phyloP scores from a whole-genome alignment of 2,797 vertebrate species.

The Leptatherina wallacei region DNA sequence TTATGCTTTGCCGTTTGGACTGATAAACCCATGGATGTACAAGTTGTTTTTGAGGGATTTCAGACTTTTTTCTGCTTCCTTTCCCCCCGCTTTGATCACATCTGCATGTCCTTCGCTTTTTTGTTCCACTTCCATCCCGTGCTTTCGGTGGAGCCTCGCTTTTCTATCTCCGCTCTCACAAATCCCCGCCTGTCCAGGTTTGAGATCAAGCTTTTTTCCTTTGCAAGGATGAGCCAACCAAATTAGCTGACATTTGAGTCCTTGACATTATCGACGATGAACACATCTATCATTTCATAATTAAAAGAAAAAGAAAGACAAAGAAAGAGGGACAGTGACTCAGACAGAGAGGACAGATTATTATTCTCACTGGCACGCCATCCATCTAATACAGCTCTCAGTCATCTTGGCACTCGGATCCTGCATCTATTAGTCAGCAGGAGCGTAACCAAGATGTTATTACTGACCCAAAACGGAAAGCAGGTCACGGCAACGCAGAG shows the following conservation, averaged over 20 bases:
- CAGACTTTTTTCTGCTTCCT: slow-evolving; percentile 22
- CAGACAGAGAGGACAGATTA: slow-evolving; percentile 47
- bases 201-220: slow-evolving; percentile 37
- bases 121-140: slow-evolving; percentile 1
- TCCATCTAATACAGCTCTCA: slow-evolving; percentile 41
- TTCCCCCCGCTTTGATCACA: slow-evolving; percentile 39
- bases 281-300: slow-evolving; percentile 50
- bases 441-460: slow-evolving; percentile 42
- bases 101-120: slow-evolving; percentile 23
- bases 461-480: slow-evolving; percentile 45
- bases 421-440: slow-evolving; percentile 29
- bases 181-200: slow-evolving; percentile 31
- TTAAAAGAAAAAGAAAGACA: slow-evolving; percentile 29
- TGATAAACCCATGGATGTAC: slow-evolving; percentile 39
- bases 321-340: slow-evolving; percentile 44
- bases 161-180: slow-evolving; percentile 22
- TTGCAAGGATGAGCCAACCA: slow-evolving; percentile 12
- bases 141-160: neutral
- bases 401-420: slow-evolving; percentile 31
- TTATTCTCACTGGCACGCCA: slow-evolving; percentile 42
- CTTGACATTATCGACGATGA: slow-evolving; percentile 20
- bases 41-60: slow-evolving; percentile 30
- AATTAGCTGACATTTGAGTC: slow-evolving; percentile 30
- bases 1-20: slow-evolving; percentile 21
- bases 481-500: slow-evolving; percentile 8